Evolutionary conservation across 2,797 vertebrate genomes (phyloP), one percentile per base, ranked within the genome.

Genomic region (Dryobates pubescens): DNA sequence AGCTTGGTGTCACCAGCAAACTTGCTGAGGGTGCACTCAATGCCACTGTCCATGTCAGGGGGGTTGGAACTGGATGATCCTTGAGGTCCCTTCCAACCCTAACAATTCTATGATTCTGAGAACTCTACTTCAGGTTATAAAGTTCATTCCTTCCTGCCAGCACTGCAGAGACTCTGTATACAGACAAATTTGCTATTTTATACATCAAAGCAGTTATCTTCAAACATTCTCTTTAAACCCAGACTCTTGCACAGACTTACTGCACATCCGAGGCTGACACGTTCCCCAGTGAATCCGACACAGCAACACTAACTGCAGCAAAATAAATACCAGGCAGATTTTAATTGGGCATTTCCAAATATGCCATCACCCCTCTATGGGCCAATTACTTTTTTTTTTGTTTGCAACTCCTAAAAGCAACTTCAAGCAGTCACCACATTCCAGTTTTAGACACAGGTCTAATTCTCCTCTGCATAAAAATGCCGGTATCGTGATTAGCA

Each of bases 211-310:
- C 9, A 68, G 53, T 73, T 59, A 58, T 24, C 41, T 63, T 56
- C 68, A 91, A 93, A 79, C 86, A 90, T 36, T 79, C n/a, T 86
- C 88, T 94, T 86, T 73, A 89, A 93, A 80, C 9, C 9, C 57
- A 86, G 32, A 36, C 22, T 72, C 26, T 76, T 61, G 38, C 13
- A 88, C 43, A 53, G 34, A 92, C 63, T 75, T 70, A 51, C 82
- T 51, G 59, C 13, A 59, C 30, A 57, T 63, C 22, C 17, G 29
- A 71, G 43, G 49, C 4, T 67, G 18, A 43, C 26, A 45, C 26
- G 61, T 29, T 43, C 41, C 41, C 41, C 41, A 43, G 41, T 43
- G n/a, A 57, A 81, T 81, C 53, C 73, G 73, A 84, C 58, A 56
- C 34, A 73, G 47, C 32, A 64, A 71, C 63, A 75, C 9, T 75